Conservation (phyloP, 1,140 invertebrate species). For the Halesus radiatus region DNA sequence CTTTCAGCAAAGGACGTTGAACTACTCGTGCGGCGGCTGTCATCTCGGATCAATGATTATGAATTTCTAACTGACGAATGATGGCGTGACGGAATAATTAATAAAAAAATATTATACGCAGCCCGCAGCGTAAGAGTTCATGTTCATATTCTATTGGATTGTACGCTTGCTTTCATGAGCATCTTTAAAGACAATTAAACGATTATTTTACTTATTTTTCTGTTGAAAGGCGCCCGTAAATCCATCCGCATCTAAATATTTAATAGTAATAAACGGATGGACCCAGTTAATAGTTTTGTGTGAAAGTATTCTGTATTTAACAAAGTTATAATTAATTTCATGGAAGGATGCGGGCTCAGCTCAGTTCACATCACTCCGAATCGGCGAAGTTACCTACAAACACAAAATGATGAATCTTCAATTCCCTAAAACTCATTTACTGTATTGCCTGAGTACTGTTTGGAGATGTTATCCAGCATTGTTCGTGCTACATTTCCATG, state of each 20-base stretch:
- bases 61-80: conserved; percentile 2
- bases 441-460: conserved; percentile 16
- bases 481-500: conserved; percentile 19
- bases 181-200: no score
- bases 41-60: conserved; percentile 9
- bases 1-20: conserved; percentile 24
- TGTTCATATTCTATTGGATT: no score
- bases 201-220: no score
- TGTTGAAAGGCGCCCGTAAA: no score
- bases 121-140: no score
- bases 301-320: neutral
- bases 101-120: no score
- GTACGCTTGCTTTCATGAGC: no score
- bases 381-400: neutral
- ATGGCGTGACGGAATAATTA: neutral
- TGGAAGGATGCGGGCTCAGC: neutral
- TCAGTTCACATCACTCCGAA: neutral
- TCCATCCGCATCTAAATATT: no score
- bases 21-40: conserved; percentile 9
- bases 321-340: neutral
- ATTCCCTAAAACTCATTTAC: conserved; percentile 28
- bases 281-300: neutral
- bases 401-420: conserved; percentile 18
- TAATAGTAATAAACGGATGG: no score
- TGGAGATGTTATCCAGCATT: conserved; percentile 9